These are phyloP conservation scores for Euplexia lucipara DNA, from an alignment of 2,888 invertebrate genomes.

Conservation along the genomic window DNA sequence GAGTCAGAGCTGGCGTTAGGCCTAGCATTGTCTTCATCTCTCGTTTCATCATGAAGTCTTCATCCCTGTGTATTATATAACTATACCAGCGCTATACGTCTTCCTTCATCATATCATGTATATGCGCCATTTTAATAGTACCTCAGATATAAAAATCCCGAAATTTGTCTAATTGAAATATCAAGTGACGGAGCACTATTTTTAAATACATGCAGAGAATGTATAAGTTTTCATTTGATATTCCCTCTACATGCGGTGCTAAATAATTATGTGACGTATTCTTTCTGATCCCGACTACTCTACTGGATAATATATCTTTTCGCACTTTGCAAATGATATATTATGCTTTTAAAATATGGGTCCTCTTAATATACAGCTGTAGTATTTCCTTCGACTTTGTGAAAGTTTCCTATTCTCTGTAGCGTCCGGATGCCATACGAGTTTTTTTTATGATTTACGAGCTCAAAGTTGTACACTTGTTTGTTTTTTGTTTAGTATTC, in stretches of 20 bases:
- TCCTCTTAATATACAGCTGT: constrained; percentile 32
- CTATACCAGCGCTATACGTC: too few relatives aligned
- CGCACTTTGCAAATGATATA: constrained; percentile 30
- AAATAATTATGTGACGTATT: constrained; percentile 39
- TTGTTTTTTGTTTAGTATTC: constrained; percentile 28
- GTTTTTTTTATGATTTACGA: constrained; percentile 55
- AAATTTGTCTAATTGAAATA: too few relatives aligned
- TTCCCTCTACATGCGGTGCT: constrained; percentile 31
- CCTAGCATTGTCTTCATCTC: too few relatives aligned
- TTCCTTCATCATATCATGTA: too few relatives aligned
- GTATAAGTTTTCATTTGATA: constrained; percentile 41
- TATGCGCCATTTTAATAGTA: too few relatives aligned
- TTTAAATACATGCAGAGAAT: constrained; percentile 43
- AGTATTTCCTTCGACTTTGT: constrained; percentile 32
- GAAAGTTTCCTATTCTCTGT: constrained; percentile 42
- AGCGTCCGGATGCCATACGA: constrained; percentile 24
- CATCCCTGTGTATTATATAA: too few relatives aligned
- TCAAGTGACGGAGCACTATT: constrained; percentile 49
- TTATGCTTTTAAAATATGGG: constrained; percentile 34
- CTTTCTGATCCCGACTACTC: constrained; percentile 3
- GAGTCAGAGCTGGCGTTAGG: too few relatives aligned
- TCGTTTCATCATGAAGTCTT: too few relatives aligned
- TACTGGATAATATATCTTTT: constrained; percentile 31
- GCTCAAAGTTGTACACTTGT: constrained; percentile 35
- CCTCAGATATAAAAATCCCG: too few relatives aligned